Evolutionary conservation across 2,888 invertebrate species (phyloP).

Genomic region (Ormyrus labotus): DNA sequence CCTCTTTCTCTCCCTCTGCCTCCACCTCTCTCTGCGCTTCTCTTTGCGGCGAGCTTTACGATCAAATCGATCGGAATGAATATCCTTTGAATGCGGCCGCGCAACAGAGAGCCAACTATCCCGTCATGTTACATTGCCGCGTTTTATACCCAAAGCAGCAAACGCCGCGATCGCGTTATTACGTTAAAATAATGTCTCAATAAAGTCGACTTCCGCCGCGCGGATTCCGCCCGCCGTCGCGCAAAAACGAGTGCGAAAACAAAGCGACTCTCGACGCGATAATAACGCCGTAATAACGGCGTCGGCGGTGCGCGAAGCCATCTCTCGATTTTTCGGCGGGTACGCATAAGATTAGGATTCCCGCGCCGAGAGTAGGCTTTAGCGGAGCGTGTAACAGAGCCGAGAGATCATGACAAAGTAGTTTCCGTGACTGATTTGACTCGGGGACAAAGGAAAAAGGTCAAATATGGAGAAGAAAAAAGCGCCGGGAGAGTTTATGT

Average conservation of each 20-base stretch:
- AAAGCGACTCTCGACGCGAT: no score
- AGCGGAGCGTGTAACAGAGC: background rate
- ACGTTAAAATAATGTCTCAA: no score
- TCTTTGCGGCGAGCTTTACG: constrained; percentile 64
- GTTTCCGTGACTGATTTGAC: constrained; percentile 35
- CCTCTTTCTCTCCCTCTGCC: constrained; percentile 3
- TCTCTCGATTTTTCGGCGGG: no score
- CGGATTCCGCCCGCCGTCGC: no score
- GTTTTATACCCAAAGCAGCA: background rate
- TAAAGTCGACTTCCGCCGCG: no score
- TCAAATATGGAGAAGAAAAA: background rate
- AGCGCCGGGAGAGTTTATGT: background rate
- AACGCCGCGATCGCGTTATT: no score
- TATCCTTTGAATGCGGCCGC: constrained; percentile 54
- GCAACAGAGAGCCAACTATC: background rate
- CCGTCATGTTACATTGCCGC: constrained; percentile 20
- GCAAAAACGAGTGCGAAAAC: no score
- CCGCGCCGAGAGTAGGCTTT: no score
- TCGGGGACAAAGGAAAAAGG: background rate
- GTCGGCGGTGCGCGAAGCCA: no score
- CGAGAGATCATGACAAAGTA: constrained; percentile 8
- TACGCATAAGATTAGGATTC: no score
- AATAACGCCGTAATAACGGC: no score
- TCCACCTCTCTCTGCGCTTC: constrained; percentile 31
- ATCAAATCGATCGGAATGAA: constrained; percentile 71